Evolutionary conservation across 2,888 invertebrate species (phyloP), one percentile per base, ranked within the genome.

Genomic region (Agonopterix alstromeriana): DNA sequence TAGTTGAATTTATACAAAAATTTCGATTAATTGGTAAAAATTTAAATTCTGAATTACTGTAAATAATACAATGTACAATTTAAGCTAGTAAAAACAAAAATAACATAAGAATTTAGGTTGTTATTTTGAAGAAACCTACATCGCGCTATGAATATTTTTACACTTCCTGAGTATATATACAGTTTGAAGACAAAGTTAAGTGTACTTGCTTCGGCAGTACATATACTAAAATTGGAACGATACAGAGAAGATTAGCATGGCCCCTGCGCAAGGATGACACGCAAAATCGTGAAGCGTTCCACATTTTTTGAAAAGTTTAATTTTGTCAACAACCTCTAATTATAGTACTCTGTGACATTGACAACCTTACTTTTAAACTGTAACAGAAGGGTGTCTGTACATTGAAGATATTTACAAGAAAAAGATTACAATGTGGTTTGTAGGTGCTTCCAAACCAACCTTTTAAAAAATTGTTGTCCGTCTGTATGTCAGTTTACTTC

Each of bases 181-280:
- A 10, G 45, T 12, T 3, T 1, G 2, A 3, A 12, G 8, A 0
- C 0, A 0, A 0, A 0, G 0, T 0, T 8, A 4, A 10, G 0
- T 58, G 72, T 73, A 72, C 73, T 72, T 72, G 73, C 73, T 73
- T 73, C 73, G 71, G 73, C 72, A 74, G 73, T 73, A 73, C 73
- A 73, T 73, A 73, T 73, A 73, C 72, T 73, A 73, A 73, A 73
- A 73, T 73, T 73, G 73, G 72, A 73, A 73, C 73, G 73, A 73
- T 73, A 71, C 70, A 71, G 70, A 71, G 70, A 73, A 72, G 71
- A 71, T 72, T 73, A 72, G 72, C 73, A 73, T 74, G 73, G 73
- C 73, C 73, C 73, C 73, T 73, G 73, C 73, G 73, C 73, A 73
- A 73, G 73, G 73, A 73, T 73, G 73, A 73, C 73, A 73, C 74